Evolutionary conservation across 1,140 invertebrate species (phyloP).

Genomic region (Cardiocondyla obscurior): DNA sequence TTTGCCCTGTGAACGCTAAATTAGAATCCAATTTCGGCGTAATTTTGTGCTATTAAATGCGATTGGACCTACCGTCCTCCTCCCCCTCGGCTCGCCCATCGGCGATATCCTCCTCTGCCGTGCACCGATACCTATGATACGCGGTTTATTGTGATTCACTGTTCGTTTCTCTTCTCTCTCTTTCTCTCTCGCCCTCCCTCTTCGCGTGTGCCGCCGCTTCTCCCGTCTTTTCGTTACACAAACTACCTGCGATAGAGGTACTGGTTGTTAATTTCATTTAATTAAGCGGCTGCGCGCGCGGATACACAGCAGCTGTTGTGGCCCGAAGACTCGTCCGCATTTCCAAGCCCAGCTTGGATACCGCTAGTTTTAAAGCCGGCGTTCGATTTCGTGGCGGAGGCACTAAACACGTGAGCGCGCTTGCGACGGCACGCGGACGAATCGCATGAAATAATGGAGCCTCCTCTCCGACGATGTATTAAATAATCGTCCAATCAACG

Average conservation of each 20-base stretch:
- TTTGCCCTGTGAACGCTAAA: constrained; percentile 79
- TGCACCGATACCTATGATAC: constrained; percentile 8
- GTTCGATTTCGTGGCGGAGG: neutral
- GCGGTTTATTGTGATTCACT: neutral
- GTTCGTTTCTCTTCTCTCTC: neutral
- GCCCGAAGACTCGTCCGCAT: neutral
- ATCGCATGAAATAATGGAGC: constrained; percentile 62
- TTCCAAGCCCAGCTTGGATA: neutral
- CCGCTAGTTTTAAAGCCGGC: neutral
- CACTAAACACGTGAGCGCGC: neutral
- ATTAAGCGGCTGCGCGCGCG: neutral
- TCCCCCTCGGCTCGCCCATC: neutral
- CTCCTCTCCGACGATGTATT: constrained; percentile 74
- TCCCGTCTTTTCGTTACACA: constrained; percentile 1
- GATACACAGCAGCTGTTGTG: neutral
- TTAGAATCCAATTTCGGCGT: constrained; percentile 84
- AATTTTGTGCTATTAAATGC: constrained; percentile 83
- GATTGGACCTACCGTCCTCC: constrained; percentile 72
- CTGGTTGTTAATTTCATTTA: constrained; percentile 43
- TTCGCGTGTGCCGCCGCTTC: neutral
- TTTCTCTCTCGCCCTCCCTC: neutral
- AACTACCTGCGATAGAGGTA: constrained; percentile 2
- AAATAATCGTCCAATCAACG: constrained; percentile 83
- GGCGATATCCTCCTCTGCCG: neutral
- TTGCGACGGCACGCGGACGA: neutral